Conservation (phyloP, 2,888 invertebrate species). For the Trichogramma evanescens region DNA sequence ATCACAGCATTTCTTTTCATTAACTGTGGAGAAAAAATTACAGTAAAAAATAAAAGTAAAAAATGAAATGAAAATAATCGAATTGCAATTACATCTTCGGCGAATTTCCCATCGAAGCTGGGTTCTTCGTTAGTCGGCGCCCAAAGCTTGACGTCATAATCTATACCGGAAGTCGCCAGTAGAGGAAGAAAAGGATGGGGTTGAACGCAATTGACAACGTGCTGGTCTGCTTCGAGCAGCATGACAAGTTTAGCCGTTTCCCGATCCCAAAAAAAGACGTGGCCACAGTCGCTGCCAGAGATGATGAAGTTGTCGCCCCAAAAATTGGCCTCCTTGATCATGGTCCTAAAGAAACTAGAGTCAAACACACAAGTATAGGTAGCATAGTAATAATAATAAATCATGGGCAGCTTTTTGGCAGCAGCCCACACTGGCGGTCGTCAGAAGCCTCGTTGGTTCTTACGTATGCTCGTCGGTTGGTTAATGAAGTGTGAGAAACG, state of each 20-base stretch:
- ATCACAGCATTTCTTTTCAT: conserved; percentile 72
- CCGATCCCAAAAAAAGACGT: conserved; percentile 77
- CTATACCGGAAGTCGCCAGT: conserved; percentile 79
- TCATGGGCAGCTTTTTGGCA: conserved; percentile 34
- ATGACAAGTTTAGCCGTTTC: conserved; percentile 64
- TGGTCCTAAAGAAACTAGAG: conserved; percentile 56
- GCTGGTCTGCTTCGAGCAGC: conserved; percentile 72
- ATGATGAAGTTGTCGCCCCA: conserved; percentile 76
- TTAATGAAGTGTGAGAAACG: neutral
- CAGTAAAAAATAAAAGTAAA: conserved; percentile 21
- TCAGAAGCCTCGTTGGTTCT: conserved; percentile 37
- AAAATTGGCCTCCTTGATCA: conserved; percentile 81
- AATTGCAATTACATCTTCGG: conserved; percentile 54
- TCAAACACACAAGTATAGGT: conserved; percentile 36
- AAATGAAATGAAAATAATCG: conserved; percentile 20
- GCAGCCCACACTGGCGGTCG: conserved; percentile 43
- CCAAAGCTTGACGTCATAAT: conserved; percentile 81
- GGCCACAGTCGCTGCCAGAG: conserved; percentile 86
- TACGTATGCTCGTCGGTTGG: neutral
- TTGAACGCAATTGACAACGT: conserved; percentile 77
- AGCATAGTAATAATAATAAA: conserved; percentile 34
- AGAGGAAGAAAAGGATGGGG: conserved; percentile 73
- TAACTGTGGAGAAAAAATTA: conserved; percentile 50
- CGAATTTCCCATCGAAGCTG: conserved; percentile 57
- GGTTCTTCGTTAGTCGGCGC: conserved; percentile 60